Evolutionary conservation across 92 coral and sea anemone species (phyloP).

Genomic region (Phymanthus crucifer): DNA sequence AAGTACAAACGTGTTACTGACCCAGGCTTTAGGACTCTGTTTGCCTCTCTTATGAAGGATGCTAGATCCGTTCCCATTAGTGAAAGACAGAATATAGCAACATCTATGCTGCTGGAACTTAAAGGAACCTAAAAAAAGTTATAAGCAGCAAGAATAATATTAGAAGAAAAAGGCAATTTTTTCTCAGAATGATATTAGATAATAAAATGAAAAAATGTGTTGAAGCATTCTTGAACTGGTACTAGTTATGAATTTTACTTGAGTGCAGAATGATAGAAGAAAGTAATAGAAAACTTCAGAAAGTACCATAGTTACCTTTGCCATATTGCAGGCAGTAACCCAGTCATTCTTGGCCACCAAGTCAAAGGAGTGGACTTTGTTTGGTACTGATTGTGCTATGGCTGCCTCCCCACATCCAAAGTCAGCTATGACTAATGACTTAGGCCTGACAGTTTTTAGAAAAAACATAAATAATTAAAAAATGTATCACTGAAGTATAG

Average conservation of each 20-base stretch:
- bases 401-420: slow-evolving; percentile 99
- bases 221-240: not conserved
- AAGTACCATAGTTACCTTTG: slow-evolving; percentile 58
- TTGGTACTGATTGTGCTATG: slow-evolving; percentile 82
- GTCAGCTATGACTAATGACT: slow-evolving; percentile 79
- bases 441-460: slow-evolving; percentile 60
- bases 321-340: slow-evolving; percentile 96
- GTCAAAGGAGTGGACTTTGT: slow-evolving; percentile 94
- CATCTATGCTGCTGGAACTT: slow-evolving; percentile 66
- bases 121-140: slow-evolving; percentile 77
- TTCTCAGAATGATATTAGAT: too few species aligned
- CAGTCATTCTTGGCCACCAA: slow-evolving; percentile 80
- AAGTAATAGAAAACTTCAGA: not conserved
- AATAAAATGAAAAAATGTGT: too few species aligned
- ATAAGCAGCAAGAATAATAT: not conserved
- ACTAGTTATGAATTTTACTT: not conserved
- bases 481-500: not conserved
- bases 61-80: slow-evolving; percentile 92
- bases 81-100: slow-evolving; percentile 90
- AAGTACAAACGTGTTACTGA: slow-evolving; percentile 56
- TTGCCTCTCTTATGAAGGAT: slow-evolving; percentile 80
- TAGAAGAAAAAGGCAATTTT: not conserved
- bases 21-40: slow-evolving; percentile 83
- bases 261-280: not conserved
- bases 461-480: not conserved